Base-by-base conservation (phyloP, 2,113 vertebrate genomes). In the Echinops telfairi region DNA sequence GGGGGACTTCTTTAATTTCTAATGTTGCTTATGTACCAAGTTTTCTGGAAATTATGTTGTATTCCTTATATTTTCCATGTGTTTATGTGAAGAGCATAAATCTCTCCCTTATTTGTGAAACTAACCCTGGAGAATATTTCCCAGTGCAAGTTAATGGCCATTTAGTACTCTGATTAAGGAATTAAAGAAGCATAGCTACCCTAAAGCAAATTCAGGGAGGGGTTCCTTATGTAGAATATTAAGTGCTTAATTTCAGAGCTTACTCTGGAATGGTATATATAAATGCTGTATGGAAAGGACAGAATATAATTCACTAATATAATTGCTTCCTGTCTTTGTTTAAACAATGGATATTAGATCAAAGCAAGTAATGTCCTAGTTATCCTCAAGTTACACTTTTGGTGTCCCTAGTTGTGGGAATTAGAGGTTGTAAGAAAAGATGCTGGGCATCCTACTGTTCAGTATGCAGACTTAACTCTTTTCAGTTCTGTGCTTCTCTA, bases 121-220 rank as follows among this genome's bases (percentile, higher is more conserved):
- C 40, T 77, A 77, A 70, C 29, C 83, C 80, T 29, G 17, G 81
- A 91, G 70, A 78, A 7, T 47, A n/a, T 83, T 91, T 82, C 87
- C 68, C 82, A 83, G 83, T 94, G 14, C 36, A 90, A 82, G 77
- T 68, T 40, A 68, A 33, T 87, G 58, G 17, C 23, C n/a, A 43
- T 58, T 90, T 68, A 40, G 27, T 89, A 70, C 31, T 62, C 88
- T 90, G 57, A 94, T 86, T 90, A 71, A 89, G 84, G 31, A 89
- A 57, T 71, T 86, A 29, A 86, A 82, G 76, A 57, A 86, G 43
- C 29, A 12, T 87, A 94, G 64, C 58, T 70, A 31, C 47, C 20
- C 76, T 89, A 93, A 38, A 53, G 53, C n/a, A 89, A 80, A 57
- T 4, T 64, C 38, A 62, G 15, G 68, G 75, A 83, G 64, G 73